Conservation (phyloP, 2,113 vertebrate genomes). For the Cyprinus carpio region DNA sequence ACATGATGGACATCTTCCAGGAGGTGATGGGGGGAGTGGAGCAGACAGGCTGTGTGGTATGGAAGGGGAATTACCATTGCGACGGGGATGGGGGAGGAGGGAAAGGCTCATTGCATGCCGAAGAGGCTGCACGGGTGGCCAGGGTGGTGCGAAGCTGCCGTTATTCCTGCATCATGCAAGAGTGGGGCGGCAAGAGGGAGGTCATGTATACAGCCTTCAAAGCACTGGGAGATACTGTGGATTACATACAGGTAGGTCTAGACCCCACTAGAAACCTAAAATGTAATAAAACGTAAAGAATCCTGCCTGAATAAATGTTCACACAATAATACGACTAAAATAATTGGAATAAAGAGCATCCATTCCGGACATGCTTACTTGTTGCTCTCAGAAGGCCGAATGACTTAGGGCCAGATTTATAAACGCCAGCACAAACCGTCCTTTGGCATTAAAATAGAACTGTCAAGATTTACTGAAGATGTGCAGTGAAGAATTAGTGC, state of each 20-base stretch:
- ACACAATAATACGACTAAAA: not conserved
- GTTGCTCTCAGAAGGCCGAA: not conserved
- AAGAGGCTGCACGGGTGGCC: conserved; percentile 76
- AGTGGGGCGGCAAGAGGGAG: conserved; percentile 97
- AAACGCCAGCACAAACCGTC: too few relatives aligned
- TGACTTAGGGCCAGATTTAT: too few relatives aligned
- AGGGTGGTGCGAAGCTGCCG: conserved; percentile 80
- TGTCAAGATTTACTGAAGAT: too few relatives aligned
- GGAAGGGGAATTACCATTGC: conserved; percentile 95
- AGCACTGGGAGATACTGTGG: conserved; percentile 91
- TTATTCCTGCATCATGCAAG: conserved; percentile 93
- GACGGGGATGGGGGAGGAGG: conserved; percentile 72
- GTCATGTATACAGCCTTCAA: conserved; percentile 99
- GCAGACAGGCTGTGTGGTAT: conserved; percentile 82
- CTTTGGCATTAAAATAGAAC: too few relatives aligned
- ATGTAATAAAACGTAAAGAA: not conserved
- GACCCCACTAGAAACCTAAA: not conserved
- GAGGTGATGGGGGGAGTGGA: conserved; percentile 89
- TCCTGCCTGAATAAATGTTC: not conserved
- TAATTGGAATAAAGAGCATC: not conserved
- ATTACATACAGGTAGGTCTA: conserved; percentile 90
- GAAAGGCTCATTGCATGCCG: conserved; percentile 65
- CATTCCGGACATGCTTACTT: not conserved
- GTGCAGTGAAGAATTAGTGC: too few relatives aligned
- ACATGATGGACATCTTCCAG: conserved; percentile 98